phyloP scores from a whole-genome alignment of 2,113 vertebrate species.

The Dryoscopus gambensis region DNA sequence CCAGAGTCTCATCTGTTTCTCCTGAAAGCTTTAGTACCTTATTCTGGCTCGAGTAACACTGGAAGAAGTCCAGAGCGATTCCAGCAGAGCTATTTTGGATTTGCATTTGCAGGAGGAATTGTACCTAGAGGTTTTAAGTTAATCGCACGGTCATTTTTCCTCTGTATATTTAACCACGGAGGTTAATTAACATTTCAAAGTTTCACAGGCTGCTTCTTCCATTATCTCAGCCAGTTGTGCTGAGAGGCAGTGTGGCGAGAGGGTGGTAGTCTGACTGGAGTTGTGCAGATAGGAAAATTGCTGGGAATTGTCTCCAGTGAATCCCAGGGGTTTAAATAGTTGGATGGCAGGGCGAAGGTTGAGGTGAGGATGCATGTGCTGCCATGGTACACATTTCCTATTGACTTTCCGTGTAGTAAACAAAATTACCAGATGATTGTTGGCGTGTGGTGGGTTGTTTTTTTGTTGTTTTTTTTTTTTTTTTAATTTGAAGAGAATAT shows the following conservation, averaged over 20 bases:
- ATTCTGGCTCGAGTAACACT: not conserved
- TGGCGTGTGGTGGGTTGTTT: not conserved
- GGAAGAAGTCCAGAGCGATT: constrained; percentile 14
- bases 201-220: constrained; percentile 28
- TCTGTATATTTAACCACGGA: constrained; percentile 12
- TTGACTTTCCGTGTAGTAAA: constrained; percentile 33
- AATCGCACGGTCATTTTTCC: constrained; percentile 13
- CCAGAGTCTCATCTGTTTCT: constrained; percentile 10
- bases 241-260: not conserved
- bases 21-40: constrained; percentile 1
- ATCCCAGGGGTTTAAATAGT: not conserved
- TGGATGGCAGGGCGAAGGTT: not conserved
- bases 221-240: not conserved
- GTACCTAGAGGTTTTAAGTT: constrained; percentile 44
- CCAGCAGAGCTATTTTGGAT: constrained; percentile 24
- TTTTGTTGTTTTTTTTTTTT: not conserved
- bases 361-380: not conserved
- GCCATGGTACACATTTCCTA: not conserved
- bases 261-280: not conserved
- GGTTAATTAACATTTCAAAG: constrained; percentile 55
- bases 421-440: constrained; percentile 40
- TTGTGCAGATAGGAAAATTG: not conserved
- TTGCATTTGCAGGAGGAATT: not conserved
- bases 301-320: not conserved
- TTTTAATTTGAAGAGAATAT: constrained; percentile 60